Conservation (phyloP, 2,113 vertebrate genomes). For the Phoxinus phoxinus region DNA sequence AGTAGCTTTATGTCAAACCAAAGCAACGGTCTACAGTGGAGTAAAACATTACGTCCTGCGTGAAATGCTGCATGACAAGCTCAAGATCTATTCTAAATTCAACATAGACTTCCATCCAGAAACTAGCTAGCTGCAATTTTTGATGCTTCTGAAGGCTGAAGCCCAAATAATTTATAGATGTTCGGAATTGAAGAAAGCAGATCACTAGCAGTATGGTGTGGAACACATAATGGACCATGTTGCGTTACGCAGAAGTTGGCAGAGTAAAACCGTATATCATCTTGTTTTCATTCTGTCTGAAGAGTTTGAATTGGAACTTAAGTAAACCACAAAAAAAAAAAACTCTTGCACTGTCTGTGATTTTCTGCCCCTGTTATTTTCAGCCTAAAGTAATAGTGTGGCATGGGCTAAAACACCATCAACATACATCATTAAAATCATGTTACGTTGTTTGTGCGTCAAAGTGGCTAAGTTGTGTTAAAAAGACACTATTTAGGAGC, state of each 20-base stretch:
- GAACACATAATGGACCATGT: conserved; percentile 69
- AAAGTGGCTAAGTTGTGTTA: neutral
- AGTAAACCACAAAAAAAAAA: neutral
- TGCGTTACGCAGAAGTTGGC: conserved; percentile 57
- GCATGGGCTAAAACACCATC: neutral
- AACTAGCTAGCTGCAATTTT: conserved; percentile 77
- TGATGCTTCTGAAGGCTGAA: conserved; percentile 77
- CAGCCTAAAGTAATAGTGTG: too few relatives aligned
- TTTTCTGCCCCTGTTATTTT: conserved; percentile 12
- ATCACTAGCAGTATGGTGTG: conserved; percentile 58
- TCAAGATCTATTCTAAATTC: conserved; percentile 74
- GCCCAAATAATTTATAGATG: conserved; percentile 77
- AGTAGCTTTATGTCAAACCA: neutral
- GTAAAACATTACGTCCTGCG: neutral
- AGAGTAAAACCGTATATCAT: neutral
- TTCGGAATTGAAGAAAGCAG: conserved; percentile 67
- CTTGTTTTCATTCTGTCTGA: neutral
- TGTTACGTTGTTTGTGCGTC: conserved; percentile 2
- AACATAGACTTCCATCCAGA: conserved; percentile 70
- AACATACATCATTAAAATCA: neutral
- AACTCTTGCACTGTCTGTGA: neutral
- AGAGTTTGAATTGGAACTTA: neutral
- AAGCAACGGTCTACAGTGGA: neutral
- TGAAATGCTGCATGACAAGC: conserved; percentile 52
- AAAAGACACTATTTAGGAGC: conserved; percentile 5